Base-by-base conservation (phyloP, 1,140 invertebrate genomes). In the Teleopsis dalmanni region DNA sequence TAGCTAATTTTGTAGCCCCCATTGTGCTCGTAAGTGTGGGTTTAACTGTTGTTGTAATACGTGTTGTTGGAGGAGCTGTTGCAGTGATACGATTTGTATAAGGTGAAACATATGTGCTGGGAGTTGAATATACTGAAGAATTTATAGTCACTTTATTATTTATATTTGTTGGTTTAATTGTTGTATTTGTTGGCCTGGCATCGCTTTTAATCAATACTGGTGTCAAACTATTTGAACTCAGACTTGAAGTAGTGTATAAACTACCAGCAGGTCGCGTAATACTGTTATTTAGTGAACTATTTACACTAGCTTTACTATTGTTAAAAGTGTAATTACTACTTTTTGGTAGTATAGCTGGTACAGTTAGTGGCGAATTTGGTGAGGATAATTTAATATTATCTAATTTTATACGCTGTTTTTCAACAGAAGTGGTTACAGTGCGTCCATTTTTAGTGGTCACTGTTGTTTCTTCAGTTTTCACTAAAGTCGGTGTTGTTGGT, bases 371-470 rank as follows among this genome's bases (percentile, higher is more conserved):
- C n/a, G 47, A 48, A 21, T 48, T 48, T 0, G 47, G 47, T 26
- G 45, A n/a, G 2, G 47, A 48, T 7, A 40, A 11, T 26, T 38
- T 38, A 21, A 48, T 40, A 9, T 13, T 10, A 40, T 48, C 47
- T 11, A 67, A 50, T 34, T 59, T 58, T 6, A 64, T 52, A 1
- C 49, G 52, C 4, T 58, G 47, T 9, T 58, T 54, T 38, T 67
- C 61, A 31, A 61, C 51, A 13, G 53, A 57, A 36, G 61, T 56
- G 0, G 61, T 67, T 4, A 64, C 50, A 5, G 23, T 62, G n/a
- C 52, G 41, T 8, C 64, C 64, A 35, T 62, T 56, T 27, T 60
- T 67, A 33, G 64, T 54, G 7, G 61, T 56, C 22, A 64, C 48
- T 1, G 58, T 59, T 11, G 61, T 64, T n/a, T 63, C 56, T 18